Conservation (phyloP, 2,113 vertebrate species). For the Upupa epops region DNA sequence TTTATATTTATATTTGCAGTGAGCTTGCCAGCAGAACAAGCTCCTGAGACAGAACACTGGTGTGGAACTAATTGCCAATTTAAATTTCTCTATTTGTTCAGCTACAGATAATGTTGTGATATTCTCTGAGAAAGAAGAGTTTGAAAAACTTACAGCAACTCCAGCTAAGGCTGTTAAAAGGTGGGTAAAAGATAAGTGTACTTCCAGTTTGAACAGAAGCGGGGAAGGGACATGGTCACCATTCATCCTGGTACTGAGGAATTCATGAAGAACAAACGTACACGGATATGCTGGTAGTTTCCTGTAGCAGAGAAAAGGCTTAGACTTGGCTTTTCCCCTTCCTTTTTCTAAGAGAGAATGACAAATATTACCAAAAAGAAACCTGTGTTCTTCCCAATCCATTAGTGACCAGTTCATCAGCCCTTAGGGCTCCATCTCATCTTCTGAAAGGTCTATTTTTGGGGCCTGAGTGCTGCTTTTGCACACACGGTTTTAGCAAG, state of each 20-base stretch:
- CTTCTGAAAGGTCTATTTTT: neutral
- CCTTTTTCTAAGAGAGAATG: neutral
- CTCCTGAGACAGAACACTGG: neutral
- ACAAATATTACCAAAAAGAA: neutral
- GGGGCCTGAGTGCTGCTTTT: neutral
- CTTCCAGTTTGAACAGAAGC: neutral
- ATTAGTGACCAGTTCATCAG: neutral
- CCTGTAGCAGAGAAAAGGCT: neutral
- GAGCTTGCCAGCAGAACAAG: neutral
- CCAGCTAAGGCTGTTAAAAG: conserved; percentile 91
- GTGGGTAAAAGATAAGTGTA: conserved; percentile 68
- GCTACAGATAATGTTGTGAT: conserved; percentile 89
- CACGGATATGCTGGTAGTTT: no score
- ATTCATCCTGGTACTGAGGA: neutral
- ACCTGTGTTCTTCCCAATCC: neutral
- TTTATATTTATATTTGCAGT: neutral
- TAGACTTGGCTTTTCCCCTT: neutral
- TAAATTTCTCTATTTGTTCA: neutral
- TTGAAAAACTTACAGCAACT: conserved; percentile 90
- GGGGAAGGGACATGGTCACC: neutral
- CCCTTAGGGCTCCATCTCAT: neutral
- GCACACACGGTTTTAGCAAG: neutral
- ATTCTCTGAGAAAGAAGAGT: conserved; percentile 95
- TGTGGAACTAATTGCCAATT: neutral
- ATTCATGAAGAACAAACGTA: neutral